These are phyloP conservation scores for Nyctibius bracteatus DNA, from an alignment of 2,113 vertebrate genomes.

Conservation along the genomic window DNA sequence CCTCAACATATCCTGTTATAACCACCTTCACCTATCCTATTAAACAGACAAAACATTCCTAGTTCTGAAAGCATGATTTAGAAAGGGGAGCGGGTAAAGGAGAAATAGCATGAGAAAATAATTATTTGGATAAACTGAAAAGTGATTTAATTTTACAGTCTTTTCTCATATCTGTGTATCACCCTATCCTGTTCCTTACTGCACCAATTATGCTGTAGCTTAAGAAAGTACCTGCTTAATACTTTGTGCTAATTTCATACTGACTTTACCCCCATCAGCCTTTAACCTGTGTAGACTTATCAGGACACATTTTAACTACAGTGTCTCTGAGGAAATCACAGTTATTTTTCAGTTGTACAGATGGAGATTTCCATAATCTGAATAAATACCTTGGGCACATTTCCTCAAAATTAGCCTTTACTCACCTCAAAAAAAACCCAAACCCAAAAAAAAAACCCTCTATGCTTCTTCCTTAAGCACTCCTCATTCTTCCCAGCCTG, in stretches of 20 bases:
- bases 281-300: constrained; percentile 59
- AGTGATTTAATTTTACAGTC: not conserved
- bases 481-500: not conserved
- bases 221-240: constrained; percentile 36
- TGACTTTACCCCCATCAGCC: constrained; percentile 29
- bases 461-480: not conserved
- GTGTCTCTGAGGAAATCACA: constrained; percentile 24
- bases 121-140: not conserved
- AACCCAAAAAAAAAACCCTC: not conserved
- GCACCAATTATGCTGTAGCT: not conserved
- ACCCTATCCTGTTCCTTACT: not conserved
- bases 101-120: not conserved
- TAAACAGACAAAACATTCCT: not conserved
- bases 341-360: constrained; percentile 33
- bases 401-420: constrained; percentile 46
- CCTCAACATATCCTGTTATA: not conserved
- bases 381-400: constrained; percentile 37
- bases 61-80: not conserved
- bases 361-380: constrained; percentile 47
- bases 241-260: constrained; percentile 38
- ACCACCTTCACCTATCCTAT: not conserved
- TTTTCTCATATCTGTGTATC: not conserved
- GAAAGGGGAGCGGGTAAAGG: not conserved
- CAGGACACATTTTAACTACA: constrained; percentile 66
- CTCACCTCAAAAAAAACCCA: constrained; percentile 3